phyloP scores from a whole-genome alignment of 2,888 invertebrate species.

The Gastracanthus pulcherrimus region DNA sequence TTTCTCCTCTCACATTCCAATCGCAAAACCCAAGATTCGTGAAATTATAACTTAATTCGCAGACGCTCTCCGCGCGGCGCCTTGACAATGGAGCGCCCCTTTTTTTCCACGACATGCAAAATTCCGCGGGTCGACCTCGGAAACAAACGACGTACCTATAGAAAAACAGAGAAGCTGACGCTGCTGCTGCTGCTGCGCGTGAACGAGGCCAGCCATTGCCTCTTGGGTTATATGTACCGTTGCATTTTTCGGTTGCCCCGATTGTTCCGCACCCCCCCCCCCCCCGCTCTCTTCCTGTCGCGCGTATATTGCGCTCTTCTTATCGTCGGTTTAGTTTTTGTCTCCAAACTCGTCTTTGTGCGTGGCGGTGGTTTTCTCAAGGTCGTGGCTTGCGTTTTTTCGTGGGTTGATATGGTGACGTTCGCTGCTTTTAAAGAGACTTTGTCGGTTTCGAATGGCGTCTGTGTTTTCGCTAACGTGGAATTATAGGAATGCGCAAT shows the following conservation, averaged over 20 bases:
- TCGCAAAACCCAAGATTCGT: neutral
- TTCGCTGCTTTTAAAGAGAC: neutral
- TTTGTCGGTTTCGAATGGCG: too few relatives aligned
- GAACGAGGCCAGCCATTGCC: slow-evolving; percentile 43
- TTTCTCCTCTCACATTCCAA: too few relatives aligned
- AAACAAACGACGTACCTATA: neutral
- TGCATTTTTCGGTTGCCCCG: slow-evolving; percentile 42
- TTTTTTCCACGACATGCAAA: slow-evolving; percentile 26
- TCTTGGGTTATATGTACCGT: slow-evolving; percentile 43
- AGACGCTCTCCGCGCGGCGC: neutral
- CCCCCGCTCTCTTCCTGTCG: neutral
- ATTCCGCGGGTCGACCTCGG: slow-evolving; percentile 5
- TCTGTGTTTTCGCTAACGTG: too few relatives aligned
- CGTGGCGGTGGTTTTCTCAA: slow-evolving; percentile 25
- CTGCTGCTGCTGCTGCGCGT: slow-evolving; percentile 53
- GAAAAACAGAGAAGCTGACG: slow-evolving; percentile 57
- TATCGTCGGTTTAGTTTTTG: neutral
- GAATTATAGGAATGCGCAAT: too few relatives aligned
- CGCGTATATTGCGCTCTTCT: slow-evolving; percentile 11
- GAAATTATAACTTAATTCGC: too few relatives aligned
- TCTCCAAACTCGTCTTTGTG: slow-evolving; percentile 5
- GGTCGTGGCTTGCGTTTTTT: slow-evolving; percentile 6
- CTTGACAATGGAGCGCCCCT: neutral
- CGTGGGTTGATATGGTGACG: neutral
- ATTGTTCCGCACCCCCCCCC: neutral